A percentile compares a stretch with the other conserved stretches of the same genome.
Conservation (phyloP, 1,140 invertebrate species). For the Asobara japonica region DNA sequence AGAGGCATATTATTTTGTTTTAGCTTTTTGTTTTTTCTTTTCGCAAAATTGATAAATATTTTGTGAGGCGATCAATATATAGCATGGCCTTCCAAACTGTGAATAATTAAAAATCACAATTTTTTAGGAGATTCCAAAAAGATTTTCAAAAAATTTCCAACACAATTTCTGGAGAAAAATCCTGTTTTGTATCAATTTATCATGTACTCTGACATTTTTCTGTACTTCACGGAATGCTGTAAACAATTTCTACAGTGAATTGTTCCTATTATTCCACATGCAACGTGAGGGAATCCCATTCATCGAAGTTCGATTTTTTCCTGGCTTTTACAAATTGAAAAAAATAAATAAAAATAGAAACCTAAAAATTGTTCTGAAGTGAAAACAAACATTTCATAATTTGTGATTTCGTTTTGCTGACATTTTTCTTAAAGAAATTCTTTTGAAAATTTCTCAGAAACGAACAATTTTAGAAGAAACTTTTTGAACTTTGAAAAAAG, state of each 20-base stretch:
- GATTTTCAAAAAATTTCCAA: not conserved
- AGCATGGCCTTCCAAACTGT: no score
- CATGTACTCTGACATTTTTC: conserved; percentile 2
- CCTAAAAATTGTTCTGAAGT: not conserved
- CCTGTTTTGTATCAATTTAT: not conserved
- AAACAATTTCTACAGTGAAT: not conserved
- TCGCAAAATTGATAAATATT: no score
- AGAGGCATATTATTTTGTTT: no score
- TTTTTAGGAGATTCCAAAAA: no score
- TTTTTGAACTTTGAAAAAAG: no score
- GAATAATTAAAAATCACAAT: no score
- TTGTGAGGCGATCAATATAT: no score
- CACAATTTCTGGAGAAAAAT: not conserved
- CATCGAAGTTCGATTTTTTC: not conserved
- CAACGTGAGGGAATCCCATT: not conserved
- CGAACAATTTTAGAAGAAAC: no score
- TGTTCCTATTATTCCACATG: not conserved
- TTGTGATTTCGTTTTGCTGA: no score
- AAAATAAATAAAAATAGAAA: not conserved
- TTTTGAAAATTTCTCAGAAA: no score
- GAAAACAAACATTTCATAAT: not conserved
- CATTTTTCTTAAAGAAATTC: no score
- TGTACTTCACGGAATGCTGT: not conserved
- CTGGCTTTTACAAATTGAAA: not conserved
- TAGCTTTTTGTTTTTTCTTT: no score